A percentile compares a stretch with the other conserved stretches of the same genome.
Evolutionary conservation across 2,797 vertebrate genomes (phyloP).

Genomic region (Coluber constrictor): DNA sequence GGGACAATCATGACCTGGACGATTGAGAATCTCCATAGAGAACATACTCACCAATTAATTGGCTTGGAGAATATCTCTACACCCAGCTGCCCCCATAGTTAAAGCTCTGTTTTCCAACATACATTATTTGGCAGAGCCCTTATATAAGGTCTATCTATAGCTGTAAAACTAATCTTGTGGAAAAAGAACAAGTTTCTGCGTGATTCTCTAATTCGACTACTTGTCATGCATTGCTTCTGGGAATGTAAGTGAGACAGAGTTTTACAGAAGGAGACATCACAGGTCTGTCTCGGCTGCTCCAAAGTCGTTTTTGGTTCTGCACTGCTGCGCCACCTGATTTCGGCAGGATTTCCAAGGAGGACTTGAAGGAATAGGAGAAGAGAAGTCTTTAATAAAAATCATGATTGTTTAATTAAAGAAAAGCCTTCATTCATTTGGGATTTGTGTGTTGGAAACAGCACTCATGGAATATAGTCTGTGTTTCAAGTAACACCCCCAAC

Average conservation of each 20-base stretch:
- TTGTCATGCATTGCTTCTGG: not conserved
- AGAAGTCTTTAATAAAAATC: not conserved
- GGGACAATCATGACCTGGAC: too few relatives aligned
- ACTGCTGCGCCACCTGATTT: not conserved
- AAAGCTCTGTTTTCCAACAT: not conserved
- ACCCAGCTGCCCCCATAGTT: not conserved
- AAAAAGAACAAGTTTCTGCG: not conserved
- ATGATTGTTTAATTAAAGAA: slow-evolving; percentile 11
- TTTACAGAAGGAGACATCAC: not conserved
- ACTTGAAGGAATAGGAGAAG: not conserved
- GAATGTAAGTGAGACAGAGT: not conserved
- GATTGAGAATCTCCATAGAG: too few relatives aligned
- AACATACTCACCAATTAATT: not conserved
- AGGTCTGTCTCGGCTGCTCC: not conserved
- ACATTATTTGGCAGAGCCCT: not conserved
- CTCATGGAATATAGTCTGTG: not conserved
- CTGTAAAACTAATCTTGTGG: slow-evolving; percentile 21
- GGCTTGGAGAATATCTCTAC: not conserved
- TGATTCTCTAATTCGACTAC: not conserved
- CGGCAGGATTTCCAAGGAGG: not conserved
- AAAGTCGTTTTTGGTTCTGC: not conserved
- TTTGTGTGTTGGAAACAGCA: slow-evolving; percentile 15
- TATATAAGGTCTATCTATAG: slow-evolving; percentile 1
- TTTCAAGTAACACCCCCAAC: too few relatives aligned
- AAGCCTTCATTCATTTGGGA: not conserved